These are phyloP conservation scores for Dichetophora obliterata DNA, from an alignment of 2,888 invertebrate genomes.

Conservation along the genomic window DNA sequence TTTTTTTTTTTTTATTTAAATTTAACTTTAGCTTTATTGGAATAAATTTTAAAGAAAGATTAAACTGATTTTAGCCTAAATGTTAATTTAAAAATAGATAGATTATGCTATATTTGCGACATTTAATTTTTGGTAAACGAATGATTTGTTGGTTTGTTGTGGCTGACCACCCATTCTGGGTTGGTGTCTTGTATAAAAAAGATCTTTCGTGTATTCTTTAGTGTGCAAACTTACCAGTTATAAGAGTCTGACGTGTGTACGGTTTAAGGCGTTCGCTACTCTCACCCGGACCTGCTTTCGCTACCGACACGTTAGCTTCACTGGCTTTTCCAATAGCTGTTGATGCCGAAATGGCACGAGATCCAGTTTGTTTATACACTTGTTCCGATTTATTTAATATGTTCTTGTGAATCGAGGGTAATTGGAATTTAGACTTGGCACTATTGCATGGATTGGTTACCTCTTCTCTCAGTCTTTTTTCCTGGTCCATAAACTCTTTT, in stretches of 20 bases:
- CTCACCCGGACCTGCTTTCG: background rate
- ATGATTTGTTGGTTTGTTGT: too few relatives aligned
- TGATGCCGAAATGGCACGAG: background rate
- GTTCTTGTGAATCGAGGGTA: background rate
- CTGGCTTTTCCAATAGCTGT: too few relatives aligned
- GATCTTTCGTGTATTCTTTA: too few relatives aligned
- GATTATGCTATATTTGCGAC: too few relatives aligned
- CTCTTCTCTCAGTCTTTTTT: slow-evolving; percentile 18
- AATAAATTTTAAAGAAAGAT: too few relatives aligned
- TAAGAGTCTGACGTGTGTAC: slow-evolving; percentile 27
- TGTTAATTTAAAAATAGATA: too few relatives aligned
- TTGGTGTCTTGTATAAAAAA: too few relatives aligned
- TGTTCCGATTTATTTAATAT: background rate
- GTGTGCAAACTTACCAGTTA: slow-evolving; percentile 19
- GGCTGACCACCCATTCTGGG: too few relatives aligned
- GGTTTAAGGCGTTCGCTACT: slow-evolving; percentile 26
- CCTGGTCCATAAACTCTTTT: slow-evolving; percentile 13
- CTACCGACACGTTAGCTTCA: background rate
- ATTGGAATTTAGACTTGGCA: background rate
- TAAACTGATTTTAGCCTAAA: too few relatives aligned
- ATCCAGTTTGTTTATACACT: slow-evolving; percentile 1
- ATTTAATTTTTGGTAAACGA: too few relatives aligned
- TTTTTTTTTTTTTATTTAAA: too few relatives aligned
- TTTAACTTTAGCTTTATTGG: too few relatives aligned
- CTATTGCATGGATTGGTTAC: background rate